Percentiles rank a stretch among this genome's conserved stretches.
phyloP scores from a whole-genome alignment of 2,113 vertebrate genomes.

The Turdus rufiventris region DNA sequence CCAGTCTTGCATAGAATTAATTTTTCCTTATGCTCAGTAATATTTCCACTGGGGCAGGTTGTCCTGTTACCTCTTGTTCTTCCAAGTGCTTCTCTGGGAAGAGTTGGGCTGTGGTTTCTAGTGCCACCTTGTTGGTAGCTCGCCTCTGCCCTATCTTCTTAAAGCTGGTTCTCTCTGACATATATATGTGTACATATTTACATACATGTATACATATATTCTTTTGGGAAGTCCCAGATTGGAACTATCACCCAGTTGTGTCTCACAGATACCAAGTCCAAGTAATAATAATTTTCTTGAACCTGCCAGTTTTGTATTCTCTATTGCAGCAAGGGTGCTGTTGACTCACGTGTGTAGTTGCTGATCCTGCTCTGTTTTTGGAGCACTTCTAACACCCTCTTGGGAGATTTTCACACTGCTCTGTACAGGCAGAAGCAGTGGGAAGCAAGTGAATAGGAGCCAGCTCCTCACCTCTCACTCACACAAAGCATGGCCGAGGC shows the following conservation, averaged over 20 bases:
- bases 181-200: fast-evolving
- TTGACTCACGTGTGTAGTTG: not conserved
- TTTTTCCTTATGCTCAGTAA: not conserved
- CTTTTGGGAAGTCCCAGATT: not conserved
- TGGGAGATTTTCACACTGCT: not conserved
- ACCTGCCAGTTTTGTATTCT: not conserved
- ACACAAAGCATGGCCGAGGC: not conserved
- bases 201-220: not conserved
- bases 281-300: not conserved
- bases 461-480: not conserved
- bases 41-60: not conserved
- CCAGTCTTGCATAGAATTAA: not conserved
- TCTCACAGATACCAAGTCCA: not conserved
- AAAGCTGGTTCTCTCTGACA: not conserved
- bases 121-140: not conserved
- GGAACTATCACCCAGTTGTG: not conserved
- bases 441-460: not conserved
- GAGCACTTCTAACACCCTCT: not conserved
- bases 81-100: not conserved
- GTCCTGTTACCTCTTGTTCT: not conserved
- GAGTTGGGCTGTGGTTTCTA: not conserved
- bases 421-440: not conserved
- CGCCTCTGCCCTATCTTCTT: not conserved
- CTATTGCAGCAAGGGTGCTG: not conserved
- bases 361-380: not conserved